phyloP scores from a whole-genome alignment of 1,140 invertebrate genomes.

The Drosophila ironensis region DNA sequence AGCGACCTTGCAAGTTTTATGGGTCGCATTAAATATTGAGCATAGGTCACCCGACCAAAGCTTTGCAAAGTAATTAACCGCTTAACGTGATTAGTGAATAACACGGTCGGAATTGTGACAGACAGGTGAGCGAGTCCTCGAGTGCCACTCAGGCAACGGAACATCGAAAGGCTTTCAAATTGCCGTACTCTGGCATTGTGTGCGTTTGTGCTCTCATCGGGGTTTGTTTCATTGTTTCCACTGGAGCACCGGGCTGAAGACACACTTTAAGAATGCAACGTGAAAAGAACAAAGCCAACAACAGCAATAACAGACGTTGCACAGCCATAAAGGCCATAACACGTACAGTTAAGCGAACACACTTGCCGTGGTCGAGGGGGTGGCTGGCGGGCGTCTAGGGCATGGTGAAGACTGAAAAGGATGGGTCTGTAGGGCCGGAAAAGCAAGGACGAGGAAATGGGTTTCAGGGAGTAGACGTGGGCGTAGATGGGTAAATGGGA shows the following conservation, averaged over 20 bases:
- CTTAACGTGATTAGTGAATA: constrained; percentile 60
- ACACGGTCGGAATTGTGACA: neutral
- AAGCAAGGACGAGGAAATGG: constrained; percentile 45
- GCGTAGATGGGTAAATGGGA: constrained; percentile 44
- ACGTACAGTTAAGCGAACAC: constrained; percentile 68
- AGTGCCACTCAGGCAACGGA: constrained; percentile 17
- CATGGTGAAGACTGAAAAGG: neutral
- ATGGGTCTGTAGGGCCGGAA: neutral
- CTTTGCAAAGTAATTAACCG: constrained; percentile 59
- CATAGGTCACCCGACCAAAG: constrained; percentile 31
- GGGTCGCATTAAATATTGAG: constrained; percentile 40
- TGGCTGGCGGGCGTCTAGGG: too few species aligned
- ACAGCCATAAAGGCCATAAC: constrained; percentile 62
- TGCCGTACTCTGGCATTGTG: constrained; percentile 13
- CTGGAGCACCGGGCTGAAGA: constrained; percentile 10
- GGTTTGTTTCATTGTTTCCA: constrained; percentile 11
- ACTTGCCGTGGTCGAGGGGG: constrained; percentile 25
- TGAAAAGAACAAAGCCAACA: constrained; percentile 40
- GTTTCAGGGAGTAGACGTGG: constrained; percentile 12
- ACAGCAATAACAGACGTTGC: constrained; percentile 44
- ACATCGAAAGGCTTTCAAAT: constrained; percentile 43
- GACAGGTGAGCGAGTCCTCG: neutral
- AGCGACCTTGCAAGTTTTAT: constrained; percentile 40
- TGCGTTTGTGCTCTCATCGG: neutral
- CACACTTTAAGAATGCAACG: constrained; percentile 51